Base-by-base conservation (phyloP, 2,797 vertebrate genomes). In the Clamator glandarius region DNA sequence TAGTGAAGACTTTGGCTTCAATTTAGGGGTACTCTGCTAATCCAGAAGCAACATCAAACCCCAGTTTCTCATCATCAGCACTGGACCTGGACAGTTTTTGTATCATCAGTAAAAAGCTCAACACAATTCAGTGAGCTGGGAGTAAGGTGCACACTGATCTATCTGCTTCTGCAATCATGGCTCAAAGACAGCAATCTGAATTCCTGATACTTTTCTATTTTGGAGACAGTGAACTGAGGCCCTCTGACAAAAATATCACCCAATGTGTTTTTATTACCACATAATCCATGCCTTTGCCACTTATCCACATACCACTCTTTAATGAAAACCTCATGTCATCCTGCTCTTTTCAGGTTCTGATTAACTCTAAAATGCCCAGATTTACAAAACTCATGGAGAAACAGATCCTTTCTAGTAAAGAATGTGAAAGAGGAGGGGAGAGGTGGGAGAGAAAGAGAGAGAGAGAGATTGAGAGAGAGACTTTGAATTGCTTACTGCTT, bases 261-360 rank as follows among this genome's bases (percentile, higher is more conserved):
- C 95, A 94, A 90, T 96, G 93, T 96, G 97, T 97, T 98, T 97
- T 98, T 97, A 98, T 97, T 97, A 97, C 96, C 76, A 63, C 95
- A 84, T 97, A 98, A 98, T 97, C 97, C 97, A 90, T 93, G 97
- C 97, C 95, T 87, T 86, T 97, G 96, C 97, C 97, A 97, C 97
- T 98, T 97, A 97, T 97, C 94, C 76, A 80, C 97, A 98, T 97
- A 97, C 97, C 97, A 91, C 87, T 91, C 79, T 95, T 92, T 98
- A 98, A 98, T 98, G 97, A 94, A 97, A 98, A 98, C 97, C 97
- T 97, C 95, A 97, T 98, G 97, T 97, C 96, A 96, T 95, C 76
- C 95, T 92, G 92, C 77, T 95, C 93, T 87, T 96, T 95, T 90
- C 92, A 83, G 94, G 93, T 87, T 81, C 58, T 82, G 92, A 90